phyloP scores from a whole-genome alignment of 2,888 invertebrate genomes.

The Phragmatobia fuliginosa region DNA sequence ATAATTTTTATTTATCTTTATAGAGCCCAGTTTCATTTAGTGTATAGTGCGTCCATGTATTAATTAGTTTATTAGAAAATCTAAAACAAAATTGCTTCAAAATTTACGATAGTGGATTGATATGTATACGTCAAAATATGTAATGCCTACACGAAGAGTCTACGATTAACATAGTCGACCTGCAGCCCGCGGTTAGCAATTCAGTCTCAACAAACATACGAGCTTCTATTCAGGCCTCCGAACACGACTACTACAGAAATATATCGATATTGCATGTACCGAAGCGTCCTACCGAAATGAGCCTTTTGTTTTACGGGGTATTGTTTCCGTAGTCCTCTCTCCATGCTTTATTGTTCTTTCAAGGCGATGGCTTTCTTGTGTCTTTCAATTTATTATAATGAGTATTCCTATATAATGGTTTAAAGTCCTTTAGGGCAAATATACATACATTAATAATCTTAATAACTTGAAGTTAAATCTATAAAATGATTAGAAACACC shows the following conservation, averaged over 20 bases:
- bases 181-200: slow-evolving; percentile 65
- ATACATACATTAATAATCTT: background rate
- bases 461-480: background rate
- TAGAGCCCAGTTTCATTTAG: too few relatives aligned
- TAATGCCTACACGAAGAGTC: slow-evolving; percentile 39
- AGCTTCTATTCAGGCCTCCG: slow-evolving; percentile 44
- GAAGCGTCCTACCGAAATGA: slow-evolving; percentile 64
- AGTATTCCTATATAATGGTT: slow-evolving; percentile 16
- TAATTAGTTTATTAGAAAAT: too few relatives aligned
- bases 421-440: background rate
- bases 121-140: slow-evolving; percentile 24
- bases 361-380: slow-evolving; percentile 45
- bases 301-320: slow-evolving; percentile 67
- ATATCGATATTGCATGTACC: slow-evolving; percentile 65
- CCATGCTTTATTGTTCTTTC: slow-evolving; percentile 49
- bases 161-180: slow-evolving; percentile 55
- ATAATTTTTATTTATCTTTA: too few relatives aligned
- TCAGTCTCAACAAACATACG: slow-evolving; percentile 67
- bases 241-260: slow-evolving; percentile 53
- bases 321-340: slow-evolving; percentile 57
- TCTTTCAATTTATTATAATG: slow-evolving; percentile 47
- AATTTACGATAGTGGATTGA: too few relatives aligned
- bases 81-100: too few relatives aligned
- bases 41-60: too few relatives aligned
- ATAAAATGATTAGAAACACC: too few relatives aligned